Evolutionary conservation across 1,140 invertebrate species (phyloP).

Genomic region (Macrocentrus cingulum): DNA sequence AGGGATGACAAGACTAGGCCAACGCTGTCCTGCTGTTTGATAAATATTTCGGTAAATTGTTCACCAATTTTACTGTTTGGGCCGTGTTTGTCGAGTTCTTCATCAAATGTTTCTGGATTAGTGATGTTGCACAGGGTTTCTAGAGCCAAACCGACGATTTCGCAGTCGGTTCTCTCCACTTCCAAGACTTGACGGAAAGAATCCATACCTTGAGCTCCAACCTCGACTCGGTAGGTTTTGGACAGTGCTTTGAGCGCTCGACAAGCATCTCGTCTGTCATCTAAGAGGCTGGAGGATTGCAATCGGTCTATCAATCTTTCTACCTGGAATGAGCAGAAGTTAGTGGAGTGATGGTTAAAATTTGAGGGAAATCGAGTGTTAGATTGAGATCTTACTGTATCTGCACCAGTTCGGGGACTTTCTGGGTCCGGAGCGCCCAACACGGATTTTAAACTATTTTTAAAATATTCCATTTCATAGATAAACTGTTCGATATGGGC

Average conservation of each 20-base stretch:
- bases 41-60: slow-evolving; percentile 98
- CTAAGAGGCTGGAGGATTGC: slow-evolving; percentile 86
- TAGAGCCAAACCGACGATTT: slow-evolving; percentile 88
- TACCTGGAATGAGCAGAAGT: slow-evolving; percentile 66
- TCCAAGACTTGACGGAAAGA: slow-evolving; percentile 79
- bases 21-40: slow-evolving; percentile 89
- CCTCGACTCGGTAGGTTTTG: slow-evolving; percentile 89
- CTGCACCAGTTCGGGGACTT: slow-evolving; percentile 74
- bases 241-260: slow-evolving; percentile 92
- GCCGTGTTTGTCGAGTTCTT: slow-evolving; percentile 66
- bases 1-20: slow-evolving; percentile 80
- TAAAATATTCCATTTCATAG: slow-evolving; percentile 79
- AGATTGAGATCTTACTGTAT: slow-evolving; percentile 72
- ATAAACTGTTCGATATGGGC: not conserved
- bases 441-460: slow-evolving; percentile 86
- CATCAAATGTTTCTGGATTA: slow-evolving; percentile 78
- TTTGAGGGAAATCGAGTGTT: not conserved
- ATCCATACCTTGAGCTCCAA: slow-evolving; percentile 94
- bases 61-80: slow-evolving; percentile 68
- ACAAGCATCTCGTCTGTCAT: slow-evolving; percentile 95
- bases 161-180: slow-evolving; percentile 82
- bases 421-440: slow-evolving; percentile 77
- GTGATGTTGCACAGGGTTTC: slow-evolving; percentile 92
- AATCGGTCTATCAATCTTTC: slow-evolving; percentile 91
- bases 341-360: not conserved